These are phyloP conservation scores for Hypomesus transpacificus DNA, from an alignment of 2,113 vertebrate genomes.

Conservation along the genomic window DNA sequence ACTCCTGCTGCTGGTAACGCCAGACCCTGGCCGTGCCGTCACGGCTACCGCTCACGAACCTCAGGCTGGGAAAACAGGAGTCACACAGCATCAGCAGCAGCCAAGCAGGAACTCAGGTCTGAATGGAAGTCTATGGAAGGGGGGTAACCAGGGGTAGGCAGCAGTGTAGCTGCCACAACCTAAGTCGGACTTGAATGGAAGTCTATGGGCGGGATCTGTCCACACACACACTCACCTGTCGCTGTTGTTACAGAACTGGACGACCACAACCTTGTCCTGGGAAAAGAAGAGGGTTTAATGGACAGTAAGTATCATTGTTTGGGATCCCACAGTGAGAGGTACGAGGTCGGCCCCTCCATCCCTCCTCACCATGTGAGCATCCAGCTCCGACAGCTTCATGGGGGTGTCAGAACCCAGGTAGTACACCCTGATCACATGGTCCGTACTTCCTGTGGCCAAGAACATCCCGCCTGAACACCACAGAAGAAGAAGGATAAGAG, in stretches of 20 bases:
- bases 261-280: slow-evolving; percentile 94
- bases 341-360: not conserved
- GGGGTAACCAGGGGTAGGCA: too few species aligned
- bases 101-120: not conserved
- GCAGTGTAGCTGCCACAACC: too few species aligned
- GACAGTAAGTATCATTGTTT: not conserved
- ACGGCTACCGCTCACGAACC: slow-evolving; percentile 96
- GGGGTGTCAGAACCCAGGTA: slow-evolving; percentile 89
- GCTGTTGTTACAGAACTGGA: slow-evolving; percentile 96
- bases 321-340: not conserved
- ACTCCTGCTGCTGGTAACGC: slow-evolving; percentile 95
- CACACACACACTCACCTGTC: slow-evolving; percentile 77
- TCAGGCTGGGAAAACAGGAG: slow-evolving; percentile 70
- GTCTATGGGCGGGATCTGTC: not conserved
- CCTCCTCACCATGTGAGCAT: slow-evolving; percentile 85
- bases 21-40: slow-evolving; percentile 93
- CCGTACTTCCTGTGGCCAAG: slow-evolving; percentile 92
- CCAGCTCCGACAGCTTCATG: slow-evolving; percentile 92
- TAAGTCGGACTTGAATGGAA: too few species aligned
- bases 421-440: slow-evolving; percentile 95
- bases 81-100: not conserved
- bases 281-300: slow-evolving; percentile 20
- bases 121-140: too few species aligned
- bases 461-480: slow-evolving; percentile 90
- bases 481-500: not conserved